Conservation (phyloP, 1,140 invertebrate species). For the Vanessa tameamea region DNA sequence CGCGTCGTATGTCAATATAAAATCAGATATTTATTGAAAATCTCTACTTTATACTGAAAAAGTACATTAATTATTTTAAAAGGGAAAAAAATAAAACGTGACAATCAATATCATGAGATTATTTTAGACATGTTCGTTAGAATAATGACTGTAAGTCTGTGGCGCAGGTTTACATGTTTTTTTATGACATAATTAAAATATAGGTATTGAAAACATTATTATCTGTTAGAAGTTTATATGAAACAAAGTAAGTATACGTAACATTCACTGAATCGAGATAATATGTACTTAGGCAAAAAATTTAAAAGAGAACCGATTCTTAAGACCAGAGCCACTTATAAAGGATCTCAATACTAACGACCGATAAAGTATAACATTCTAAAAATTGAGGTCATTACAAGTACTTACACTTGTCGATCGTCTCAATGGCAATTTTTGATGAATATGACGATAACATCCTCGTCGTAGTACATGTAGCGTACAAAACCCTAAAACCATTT, state of each 20-base stretch:
- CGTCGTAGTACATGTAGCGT: background rate
- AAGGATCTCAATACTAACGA: conserved; percentile 32
- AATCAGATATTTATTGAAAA: conserved; percentile 54
- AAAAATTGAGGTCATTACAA: conserved; percentile 30
- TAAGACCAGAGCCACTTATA: conserved; percentile 30
- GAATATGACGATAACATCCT: background rate
- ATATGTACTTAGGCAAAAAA: conserved; percentile 26
- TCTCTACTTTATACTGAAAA: conserved; percentile 20
- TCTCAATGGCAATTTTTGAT: conserved; percentile 22
- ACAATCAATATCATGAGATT: background rate
- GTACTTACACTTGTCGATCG: conserved; percentile 23
- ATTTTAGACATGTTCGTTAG: no score
- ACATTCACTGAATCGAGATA: conserved; percentile 20
- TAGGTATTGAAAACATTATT: background rate
- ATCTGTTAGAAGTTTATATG: background rate
- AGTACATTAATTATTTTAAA: conserved; percentile 2
- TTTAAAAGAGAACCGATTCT: conserved; percentile 35
- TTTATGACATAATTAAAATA: background rate
- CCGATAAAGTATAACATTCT: conserved; percentile 32
- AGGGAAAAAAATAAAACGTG: background rate
- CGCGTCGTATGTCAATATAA: conserved; percentile 47
- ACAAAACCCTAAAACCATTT: background rate
- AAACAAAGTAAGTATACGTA: conserved; percentile 13
- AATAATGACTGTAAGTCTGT: no score
- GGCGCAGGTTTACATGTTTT: no score